Evolutionary conservation across 2,113 vertebrate species (phyloP).

Genomic region (Pedetes capensis): DNA sequence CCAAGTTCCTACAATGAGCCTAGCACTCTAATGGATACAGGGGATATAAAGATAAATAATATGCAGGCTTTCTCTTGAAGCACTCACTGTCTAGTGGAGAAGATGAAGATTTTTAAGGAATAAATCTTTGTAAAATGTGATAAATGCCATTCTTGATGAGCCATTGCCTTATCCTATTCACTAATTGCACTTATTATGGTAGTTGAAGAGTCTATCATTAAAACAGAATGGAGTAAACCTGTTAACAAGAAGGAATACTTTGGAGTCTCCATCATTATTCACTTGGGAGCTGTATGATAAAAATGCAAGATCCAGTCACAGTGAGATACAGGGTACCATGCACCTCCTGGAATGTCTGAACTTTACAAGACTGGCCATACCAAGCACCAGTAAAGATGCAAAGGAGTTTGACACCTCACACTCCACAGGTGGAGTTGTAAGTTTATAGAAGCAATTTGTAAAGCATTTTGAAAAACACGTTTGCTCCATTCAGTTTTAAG

Average conservation of each 20-base stretch:
- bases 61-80: not conserved
- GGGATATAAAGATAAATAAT: not conserved
- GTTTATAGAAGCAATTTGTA: not conserved
- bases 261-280: not conserved
- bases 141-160: not conserved
- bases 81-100: not conserved
- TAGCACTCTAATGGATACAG: not conserved
- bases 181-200: not conserved
- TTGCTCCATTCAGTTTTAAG: not conserved
- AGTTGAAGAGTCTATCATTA: not conserved
- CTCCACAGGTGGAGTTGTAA: not conserved
- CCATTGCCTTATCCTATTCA: not conserved
- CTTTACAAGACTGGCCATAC: not conserved
- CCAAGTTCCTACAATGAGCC: not conserved
- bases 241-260: not conserved
- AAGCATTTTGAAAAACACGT: not conserved
- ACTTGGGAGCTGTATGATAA: not conserved
- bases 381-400: not conserved
- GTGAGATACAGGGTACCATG: not conserved
- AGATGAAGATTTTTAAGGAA: not conserved
- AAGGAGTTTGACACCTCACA: not conserved
- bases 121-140: not conserved
- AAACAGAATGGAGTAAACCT: not conserved
- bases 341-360: not conserved
- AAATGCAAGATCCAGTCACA: not conserved